Evolutionary conservation across 2,888 invertebrate genomes (phyloP), one percentile per base, ranked within the genome.

Genomic region (Scaptomyza parva): DNA sequence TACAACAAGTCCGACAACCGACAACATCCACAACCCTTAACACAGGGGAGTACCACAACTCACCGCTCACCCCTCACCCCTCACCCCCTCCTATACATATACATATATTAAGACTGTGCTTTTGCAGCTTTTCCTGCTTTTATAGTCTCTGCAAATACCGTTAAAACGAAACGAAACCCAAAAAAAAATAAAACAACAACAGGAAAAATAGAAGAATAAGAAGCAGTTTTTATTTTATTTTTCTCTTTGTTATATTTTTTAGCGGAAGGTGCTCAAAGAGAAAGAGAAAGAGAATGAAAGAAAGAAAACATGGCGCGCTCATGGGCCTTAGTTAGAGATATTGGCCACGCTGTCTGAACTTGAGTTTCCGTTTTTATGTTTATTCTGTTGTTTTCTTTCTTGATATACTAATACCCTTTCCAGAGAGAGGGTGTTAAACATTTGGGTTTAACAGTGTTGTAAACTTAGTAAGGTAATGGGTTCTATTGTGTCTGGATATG

Each of bases 301-400:
- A 18, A 20, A 48, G 35, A 30, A 37, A 69, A 58, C 51, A 54
- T 60, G 51, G 51, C 47, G 64, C 43, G 64, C 43, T 60, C 70
- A 72, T 52, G 55, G 39, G 45, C 54, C 57, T 52, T 55, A 58
- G 48, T 47, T 30, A 47, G 47, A 28, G 26, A 67, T 60, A 64
- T 75, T 60, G 53, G 54, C 37, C 70, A 73, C 54, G 65, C 58
- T 68, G 67, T 61, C 77, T 77, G 77, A 76, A 70, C 77, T 77
- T 70, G 55, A 44, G 50, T 68, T 76, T 70, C 76, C 70, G 63
- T 61, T 73, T 64, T 61, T 17, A 24, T 40, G 26, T 30, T 58
- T 47, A n/a, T 40, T 7, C 11, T 26, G 11, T 20, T 18, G 12
- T 45, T 30, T 18, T 30, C 9, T 11, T 30, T 28, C 28, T 18